A percentile compares a stretch with the other conserved stretches of the same genome.
Conservation (phyloP, 2,888 invertebrate species). For the Phengaris alcon region DNA sequence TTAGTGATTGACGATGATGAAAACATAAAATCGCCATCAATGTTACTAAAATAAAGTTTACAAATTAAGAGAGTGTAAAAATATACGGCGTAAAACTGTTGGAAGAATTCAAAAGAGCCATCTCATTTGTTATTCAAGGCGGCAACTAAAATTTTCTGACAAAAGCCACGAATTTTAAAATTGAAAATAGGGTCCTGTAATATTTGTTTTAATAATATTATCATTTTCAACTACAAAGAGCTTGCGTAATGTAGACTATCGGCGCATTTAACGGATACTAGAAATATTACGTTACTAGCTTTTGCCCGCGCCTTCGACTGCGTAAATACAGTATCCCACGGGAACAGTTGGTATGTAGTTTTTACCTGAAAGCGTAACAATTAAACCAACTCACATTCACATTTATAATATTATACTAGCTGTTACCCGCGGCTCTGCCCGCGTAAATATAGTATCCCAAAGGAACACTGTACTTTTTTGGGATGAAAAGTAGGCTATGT, state of each 20-base stretch:
- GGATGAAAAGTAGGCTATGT: too few relatives aligned
- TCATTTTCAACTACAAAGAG: not conserved
- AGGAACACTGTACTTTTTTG: too few relatives aligned
- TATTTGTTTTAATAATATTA: not conserved
- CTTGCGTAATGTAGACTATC: not conserved
- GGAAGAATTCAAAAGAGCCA: not conserved
- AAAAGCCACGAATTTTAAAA: slow-evolving; percentile 14
- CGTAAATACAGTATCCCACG: too few relatives aligned
- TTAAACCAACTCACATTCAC: too few relatives aligned
- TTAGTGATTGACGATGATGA: not conserved
- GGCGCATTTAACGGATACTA: not conserved
- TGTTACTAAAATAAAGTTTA: not conserved
- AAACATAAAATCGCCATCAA: not conserved
- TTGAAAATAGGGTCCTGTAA: slow-evolving; percentile 13
- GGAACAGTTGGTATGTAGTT: too few relatives aligned
- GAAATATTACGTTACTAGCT: not conserved
- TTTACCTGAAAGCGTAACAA: too few relatives aligned
- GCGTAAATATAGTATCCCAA: too few relatives aligned
- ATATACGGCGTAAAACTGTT: not conserved
- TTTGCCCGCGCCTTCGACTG: too few relatives aligned
- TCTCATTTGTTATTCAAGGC: slow-evolving; percentile 1
- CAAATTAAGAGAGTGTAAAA: not conserved
- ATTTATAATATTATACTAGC: too few relatives aligned
- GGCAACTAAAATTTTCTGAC: slow-evolving; percentile 6
- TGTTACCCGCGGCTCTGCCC: too few relatives aligned